A percentile compares a stretch with the other conserved stretches of the same genome.
Evolutionary conservation across 2,888 invertebrate species (phyloP).

Genomic region (Atrina japonica): DNA sequence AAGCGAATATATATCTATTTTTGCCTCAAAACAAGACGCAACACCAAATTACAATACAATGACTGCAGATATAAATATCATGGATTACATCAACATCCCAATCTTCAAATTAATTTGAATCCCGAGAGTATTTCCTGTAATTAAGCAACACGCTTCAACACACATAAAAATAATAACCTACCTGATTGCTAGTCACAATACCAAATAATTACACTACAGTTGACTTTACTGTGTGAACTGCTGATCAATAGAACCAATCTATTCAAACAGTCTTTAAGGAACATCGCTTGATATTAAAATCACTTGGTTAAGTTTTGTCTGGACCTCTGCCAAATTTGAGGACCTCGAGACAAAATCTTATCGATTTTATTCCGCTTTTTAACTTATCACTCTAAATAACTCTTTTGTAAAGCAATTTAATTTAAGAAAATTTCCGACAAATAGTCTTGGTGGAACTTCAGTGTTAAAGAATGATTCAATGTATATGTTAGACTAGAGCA

Average conservation of each 20-base stretch:
- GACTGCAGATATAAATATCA: no score
- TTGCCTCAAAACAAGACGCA: no score
- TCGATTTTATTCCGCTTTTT: slow-evolving; percentile 12
- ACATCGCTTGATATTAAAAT: slow-evolving; percentile 47
- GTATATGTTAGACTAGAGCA: no score
- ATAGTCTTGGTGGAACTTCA: neutral
- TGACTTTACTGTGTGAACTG: slow-evolving; percentile 20
- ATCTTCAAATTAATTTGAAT: no score
- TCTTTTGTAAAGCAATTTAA: slow-evolving; percentile 4
- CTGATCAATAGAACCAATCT: slow-evolving; percentile 32
- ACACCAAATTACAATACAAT: no score
- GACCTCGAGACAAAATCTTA: slow-evolving; percentile 8
- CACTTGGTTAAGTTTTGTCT: slow-evolving; percentile 39
- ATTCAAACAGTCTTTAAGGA: slow-evolving; percentile 41
- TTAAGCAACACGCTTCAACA: no score
- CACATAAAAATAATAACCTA: slow-evolving; percentile 2
- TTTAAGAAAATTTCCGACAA: slow-evolving; percentile 8
- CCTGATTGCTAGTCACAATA: slow-evolving; percentile 9
- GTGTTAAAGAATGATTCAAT: neutral
- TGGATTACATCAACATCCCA: no score
- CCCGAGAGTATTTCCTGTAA: no score
- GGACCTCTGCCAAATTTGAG: slow-evolving; percentile 37
- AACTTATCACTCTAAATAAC: slow-evolving; percentile 20
- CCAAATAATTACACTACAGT: slow-evolving; percentile 23
- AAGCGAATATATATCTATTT: no score